phyloP scores from a whole-genome alignment of 2,797 vertebrate genomes.

The Dendrocincla fuliginosa region DNA sequence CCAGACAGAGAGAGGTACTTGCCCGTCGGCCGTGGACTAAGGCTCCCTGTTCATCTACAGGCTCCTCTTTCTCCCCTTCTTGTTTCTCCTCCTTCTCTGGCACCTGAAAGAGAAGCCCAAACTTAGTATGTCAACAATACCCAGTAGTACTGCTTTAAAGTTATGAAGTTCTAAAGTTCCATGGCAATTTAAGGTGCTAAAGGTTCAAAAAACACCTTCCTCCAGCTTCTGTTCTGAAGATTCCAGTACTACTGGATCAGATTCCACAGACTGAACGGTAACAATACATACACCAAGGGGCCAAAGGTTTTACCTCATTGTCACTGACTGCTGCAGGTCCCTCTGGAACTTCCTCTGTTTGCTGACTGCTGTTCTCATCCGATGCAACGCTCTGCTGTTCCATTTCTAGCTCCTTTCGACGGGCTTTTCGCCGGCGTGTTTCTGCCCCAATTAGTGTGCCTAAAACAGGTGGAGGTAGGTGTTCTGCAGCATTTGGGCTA shows the following conservation, averaged over 20 bases:
- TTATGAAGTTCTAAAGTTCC: neutral
- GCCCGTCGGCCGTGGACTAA: conserved; percentile 83
- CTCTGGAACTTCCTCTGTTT: conserved; percentile 81
- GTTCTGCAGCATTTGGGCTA: conserved; percentile 88
- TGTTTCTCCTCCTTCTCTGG: conserved; percentile 83
- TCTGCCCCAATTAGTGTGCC: conserved; percentile 87
- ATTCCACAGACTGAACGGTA: neutral
- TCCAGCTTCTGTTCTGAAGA: neutral
- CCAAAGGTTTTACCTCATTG: conserved; percentile 81
- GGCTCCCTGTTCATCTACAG: conserved; percentile 83
- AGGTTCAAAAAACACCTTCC: neutral
- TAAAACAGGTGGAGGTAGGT: conserved; percentile 80
- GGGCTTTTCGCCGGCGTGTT: conserved; percentile 91
- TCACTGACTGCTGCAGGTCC: conserved; percentile 79
- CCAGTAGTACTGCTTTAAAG: neutral
- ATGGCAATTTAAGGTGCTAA: neutral
- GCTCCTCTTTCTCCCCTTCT: conserved; percentile 86
- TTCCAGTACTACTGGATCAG: neutral
- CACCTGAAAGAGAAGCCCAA: conserved; percentile 68
- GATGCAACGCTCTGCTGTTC: conserved; percentile 71
- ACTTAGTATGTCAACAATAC: neutral
- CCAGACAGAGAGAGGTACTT: conserved; percentile 47
- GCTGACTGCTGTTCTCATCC: conserved; percentile 81
- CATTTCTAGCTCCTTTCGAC: conserved; percentile 89
- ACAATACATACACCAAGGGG: fast-evolving